Percentiles rank a stretch among this genome's conserved stretches.
Conservation (phyloP, 2,113 vertebrate genomes). For the Xiphorhynchus elegans region DNA sequence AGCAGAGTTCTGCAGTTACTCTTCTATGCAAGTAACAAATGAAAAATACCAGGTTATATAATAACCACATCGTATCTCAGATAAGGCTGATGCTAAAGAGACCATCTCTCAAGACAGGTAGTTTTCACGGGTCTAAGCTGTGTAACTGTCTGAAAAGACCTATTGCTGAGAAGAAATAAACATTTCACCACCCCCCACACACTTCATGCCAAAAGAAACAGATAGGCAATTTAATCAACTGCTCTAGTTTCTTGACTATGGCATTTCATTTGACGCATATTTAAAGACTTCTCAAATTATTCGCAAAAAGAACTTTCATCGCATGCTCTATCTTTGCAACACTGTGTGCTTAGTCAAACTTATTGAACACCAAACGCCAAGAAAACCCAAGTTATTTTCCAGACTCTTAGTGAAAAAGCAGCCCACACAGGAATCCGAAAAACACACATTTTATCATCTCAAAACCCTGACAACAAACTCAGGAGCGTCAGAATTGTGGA, state of each 20-base stretch:
- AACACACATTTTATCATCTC: background rate
- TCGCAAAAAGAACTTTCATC: background rate
- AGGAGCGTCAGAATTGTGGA: background rate
- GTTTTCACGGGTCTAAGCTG: background rate
- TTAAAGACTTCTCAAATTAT: background rate
- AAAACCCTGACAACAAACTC: background rate
- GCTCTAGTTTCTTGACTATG: no score
- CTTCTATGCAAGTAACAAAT: background rate
- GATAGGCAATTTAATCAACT: no score
- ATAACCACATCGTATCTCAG: background rate
- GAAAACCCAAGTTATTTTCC: background rate
- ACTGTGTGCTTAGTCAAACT: background rate
- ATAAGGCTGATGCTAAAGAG: background rate
- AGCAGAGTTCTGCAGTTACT: background rate
- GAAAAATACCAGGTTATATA: background rate
- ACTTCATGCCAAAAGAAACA: no score
- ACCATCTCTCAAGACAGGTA: background rate
- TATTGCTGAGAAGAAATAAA: no score
- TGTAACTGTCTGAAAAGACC: background rate
- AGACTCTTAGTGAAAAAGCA: background rate
- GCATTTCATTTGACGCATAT: no score
- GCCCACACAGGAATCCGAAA: background rate
- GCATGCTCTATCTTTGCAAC: background rate
- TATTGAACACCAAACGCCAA: background rate
- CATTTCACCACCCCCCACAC: no score